Base-by-base conservation (phyloP, 1,140 invertebrate species). In the Bicyclus anynana region DNA sequence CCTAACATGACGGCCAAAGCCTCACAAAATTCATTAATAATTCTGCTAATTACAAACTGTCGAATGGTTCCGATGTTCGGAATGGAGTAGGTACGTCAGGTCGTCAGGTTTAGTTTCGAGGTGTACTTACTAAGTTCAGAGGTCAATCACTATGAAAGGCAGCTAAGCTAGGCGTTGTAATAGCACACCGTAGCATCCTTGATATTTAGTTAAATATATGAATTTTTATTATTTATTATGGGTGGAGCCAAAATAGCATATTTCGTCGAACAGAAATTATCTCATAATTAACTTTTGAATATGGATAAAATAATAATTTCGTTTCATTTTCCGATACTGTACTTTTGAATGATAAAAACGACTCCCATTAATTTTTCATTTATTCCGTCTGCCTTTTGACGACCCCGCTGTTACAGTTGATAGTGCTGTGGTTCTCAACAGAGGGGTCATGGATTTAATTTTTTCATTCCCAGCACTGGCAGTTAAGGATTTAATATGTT, bases 141-240 rank as follows among this genome's bases (percentile, higher is more conserved):
- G 53, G 46, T 56, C 44, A 56, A 2, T 53, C 14, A 18, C 26
- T 46, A 47, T 20, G 53, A 56, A 56, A 48, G 44, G 18, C 21
- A 33, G 13, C 9, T 35, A 40, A 12, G 3, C 20, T 49, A 48
- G 46, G 35, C 20, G 20, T 26, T 21, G 44, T 26, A 53, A 46
- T 54, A 44, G 26, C 9, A 6, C n/a, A 29, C 47, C 38, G 2
- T 18, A 38, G 18, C 49, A 56, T 56, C 53, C 53, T 56, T 56
- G 53, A 49, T 56, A 48, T 56, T 56, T 48, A 56, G 33, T 29
- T 35, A 23, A n/a, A 46, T 9, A 46, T 46, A 46, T 46, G 14
- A 26, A 18, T 55, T 48, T 37, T 35, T 47, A 10, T 53, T 51
- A 21, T 38, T 51, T 5, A 23, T 2, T 2, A 23, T 29, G 13